Conservation (phyloP, 2,888 invertebrate species). For the Drosophila picticornis region DNA sequence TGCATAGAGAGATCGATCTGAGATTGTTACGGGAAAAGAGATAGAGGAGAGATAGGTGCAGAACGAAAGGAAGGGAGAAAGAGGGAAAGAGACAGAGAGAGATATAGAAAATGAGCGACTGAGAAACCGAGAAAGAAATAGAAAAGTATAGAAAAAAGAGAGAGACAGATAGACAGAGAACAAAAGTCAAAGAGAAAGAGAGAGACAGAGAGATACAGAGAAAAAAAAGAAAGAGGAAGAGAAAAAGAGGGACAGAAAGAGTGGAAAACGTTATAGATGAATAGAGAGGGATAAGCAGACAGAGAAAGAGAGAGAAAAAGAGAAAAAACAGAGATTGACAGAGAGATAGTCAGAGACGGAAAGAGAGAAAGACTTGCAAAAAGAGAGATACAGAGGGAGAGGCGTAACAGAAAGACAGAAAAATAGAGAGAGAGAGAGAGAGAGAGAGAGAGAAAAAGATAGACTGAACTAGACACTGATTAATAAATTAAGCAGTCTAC, state of each 20-base stretch:
- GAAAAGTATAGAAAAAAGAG: neutral
- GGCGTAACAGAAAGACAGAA: neutral
- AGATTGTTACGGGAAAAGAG: neutral
- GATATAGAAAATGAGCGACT: neutral
- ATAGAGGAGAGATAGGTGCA: neutral
- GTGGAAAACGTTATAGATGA: neutral
- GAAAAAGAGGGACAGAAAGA: neutral
- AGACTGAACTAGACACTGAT: neutral
- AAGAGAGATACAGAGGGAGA: neutral
- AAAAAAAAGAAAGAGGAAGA: neutral
- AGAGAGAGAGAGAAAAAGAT: rapidly evolving
- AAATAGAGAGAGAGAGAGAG: neutral
- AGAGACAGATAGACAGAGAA: neutral
- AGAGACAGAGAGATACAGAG: neutral
- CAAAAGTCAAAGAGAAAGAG: neutral
- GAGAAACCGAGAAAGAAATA: neutral
- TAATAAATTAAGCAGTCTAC: neutral
- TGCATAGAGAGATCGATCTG: rapidly evolving
- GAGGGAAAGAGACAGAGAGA: neutral
- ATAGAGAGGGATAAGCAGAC: neutral
- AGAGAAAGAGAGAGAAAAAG: neutral
- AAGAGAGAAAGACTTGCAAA: neutral
- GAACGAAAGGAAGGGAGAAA: neutral
- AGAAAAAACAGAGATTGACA: neutral
- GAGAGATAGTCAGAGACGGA: neutral